Conservation (phyloP, 2,888 invertebrate genomes). For the Deroplatys truncata region DNA sequence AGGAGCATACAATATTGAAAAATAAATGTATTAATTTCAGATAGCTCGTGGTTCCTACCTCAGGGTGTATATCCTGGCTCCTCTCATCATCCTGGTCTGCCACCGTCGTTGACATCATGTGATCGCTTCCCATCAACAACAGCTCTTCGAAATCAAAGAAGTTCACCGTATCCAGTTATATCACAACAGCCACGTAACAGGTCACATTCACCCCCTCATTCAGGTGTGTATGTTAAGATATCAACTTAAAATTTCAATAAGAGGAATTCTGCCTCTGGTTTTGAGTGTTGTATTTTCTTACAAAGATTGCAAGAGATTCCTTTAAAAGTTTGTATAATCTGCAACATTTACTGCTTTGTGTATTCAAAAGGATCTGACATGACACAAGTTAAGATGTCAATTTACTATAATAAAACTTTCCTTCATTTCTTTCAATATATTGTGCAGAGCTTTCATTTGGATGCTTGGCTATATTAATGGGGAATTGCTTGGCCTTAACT, state of each 20-base stretch:
- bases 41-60: conserved; percentile 47
- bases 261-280: too few species aligned
- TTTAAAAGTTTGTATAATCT: background rate
- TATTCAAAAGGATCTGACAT: background rate
- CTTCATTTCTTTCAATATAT: too few species aligned
- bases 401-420: too few species aligned
- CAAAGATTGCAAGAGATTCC: too few species aligned
- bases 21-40: conserved; percentile 35
- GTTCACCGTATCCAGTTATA: conserved; percentile 44
- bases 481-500: too few species aligned
- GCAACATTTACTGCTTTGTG: background rate
- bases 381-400: too few species aligned
- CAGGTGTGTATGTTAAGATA: background rate
- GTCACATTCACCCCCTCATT: conserved; percentile 43
- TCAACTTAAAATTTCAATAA: background rate
- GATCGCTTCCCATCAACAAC: conserved; percentile 39
- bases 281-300: too few species aligned
- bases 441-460: too few species aligned
- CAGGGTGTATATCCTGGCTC: conserved; percentile 35
- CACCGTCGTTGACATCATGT: conserved; percentile 38
- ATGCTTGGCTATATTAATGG: too few species aligned
- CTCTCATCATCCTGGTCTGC: conserved; percentile 20
- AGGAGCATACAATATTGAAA: too few species aligned
- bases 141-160: conserved; percentile 37
- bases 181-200: conserved; percentile 43